Evolutionary conservation across 2,797 vertebrate genomes (phyloP).

Genomic region (Helicolenus hilgendorfi): DNA sequence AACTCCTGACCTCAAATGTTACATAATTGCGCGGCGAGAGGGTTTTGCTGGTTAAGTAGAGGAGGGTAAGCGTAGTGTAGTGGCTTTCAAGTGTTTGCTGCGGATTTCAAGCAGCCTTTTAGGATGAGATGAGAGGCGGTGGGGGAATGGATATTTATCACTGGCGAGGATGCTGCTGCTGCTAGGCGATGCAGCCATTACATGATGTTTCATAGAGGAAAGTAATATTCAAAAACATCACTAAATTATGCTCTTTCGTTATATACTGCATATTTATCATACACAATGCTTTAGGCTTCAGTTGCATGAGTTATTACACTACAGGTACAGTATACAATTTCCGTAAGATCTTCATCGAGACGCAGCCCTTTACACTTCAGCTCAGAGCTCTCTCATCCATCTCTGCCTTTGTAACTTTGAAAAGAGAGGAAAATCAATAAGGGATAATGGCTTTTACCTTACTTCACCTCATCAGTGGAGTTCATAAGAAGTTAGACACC

Average conservation of each 20-base stretch:
- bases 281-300: neutral
- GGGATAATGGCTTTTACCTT: constrained; percentile 60
- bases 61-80: constrained; percentile 38
- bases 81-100: constrained; percentile 67
- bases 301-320: neutral
- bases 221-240: constrained; percentile 7
- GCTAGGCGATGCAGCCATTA: constrained; percentile 11
- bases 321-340: neutral
- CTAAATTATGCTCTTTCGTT: neutral
- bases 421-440: constrained; percentile 49
- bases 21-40: constrained; percentile 62
- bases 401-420: constrained; percentile 35
- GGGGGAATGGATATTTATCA: constrained; percentile 38
- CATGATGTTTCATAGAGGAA: constrained; percentile 1
- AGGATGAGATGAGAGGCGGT: constrained; percentile 39
- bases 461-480: constrained; percentile 42
- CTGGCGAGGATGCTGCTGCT: constrained; percentile 6
- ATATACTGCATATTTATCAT: neutral
- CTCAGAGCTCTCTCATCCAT: constrained; percentile 9
- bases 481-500: constrained; percentile 12
- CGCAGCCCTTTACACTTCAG: neutral
- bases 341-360: neutral
- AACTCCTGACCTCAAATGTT: constrained; percentile 81
- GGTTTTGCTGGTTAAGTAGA: constrained; percentile 57
- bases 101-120: constrained; percentile 70